Base-by-base conservation (phyloP, 2,888 invertebrate species). In the Drosophila nigricruria region DNA sequence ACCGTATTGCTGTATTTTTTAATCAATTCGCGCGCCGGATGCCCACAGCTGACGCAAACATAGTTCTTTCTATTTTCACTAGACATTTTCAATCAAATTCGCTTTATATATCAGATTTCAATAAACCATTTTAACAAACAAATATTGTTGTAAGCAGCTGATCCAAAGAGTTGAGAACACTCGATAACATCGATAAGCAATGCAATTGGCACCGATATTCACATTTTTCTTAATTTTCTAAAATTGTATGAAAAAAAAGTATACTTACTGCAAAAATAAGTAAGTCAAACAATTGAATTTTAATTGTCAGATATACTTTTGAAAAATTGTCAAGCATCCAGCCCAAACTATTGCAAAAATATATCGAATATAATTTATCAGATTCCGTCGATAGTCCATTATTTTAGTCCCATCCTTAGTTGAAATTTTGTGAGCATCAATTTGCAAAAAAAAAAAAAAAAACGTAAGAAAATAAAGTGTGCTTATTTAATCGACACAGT, bases 11-110 rank as follows among this genome's bases (percentile, higher is more conserved):
- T 96, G 77, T 96, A 96, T 70, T 95, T 95, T 79, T 95, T 95
- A 84, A 94, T 96, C 1, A 97, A 93, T 73, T 95, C 95, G 20
- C 93, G 93, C 0, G 95, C 94, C 50, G 93, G 91, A 75, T 93
- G 92, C 0, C 96, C 96, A 91, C 97, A 97, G 87, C 96, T 95
- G 12, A 96, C 95, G 89, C 96, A 96, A 34, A 92, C 84, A 65
- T 71, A 91, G 5, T 71, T 74, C 57, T 81, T 81, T 38, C 23
- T 62, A 56, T 58, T 70, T 45, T 34, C 52, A 23, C 38, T 43
- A 47, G 42, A 42, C 80, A 80, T 76, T 36, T 65, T 45, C n/a
- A 32, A 30, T 64, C 1, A 43, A 43, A 42, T 50, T 2, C 47
- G 3, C 4, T 18, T 8, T 34, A 32, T 45, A 47, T 25, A 16